Evolutionary conservation across 2,113 vertebrate genomes (phyloP).

Genomic region (Thinocorus orbignyianus): DNA sequence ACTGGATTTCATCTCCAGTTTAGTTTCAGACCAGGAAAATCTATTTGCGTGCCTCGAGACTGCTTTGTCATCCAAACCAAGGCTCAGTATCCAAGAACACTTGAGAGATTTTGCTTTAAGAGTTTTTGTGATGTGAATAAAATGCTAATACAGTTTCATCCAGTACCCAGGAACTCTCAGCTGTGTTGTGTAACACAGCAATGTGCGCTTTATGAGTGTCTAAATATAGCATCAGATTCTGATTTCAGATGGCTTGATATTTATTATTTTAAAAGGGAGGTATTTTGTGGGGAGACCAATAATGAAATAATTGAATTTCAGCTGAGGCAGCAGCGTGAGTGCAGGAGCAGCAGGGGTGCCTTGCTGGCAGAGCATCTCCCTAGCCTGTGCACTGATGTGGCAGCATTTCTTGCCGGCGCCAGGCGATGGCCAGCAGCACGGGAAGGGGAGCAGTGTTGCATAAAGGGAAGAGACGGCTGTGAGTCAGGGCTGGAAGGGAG

Average conservation of each 20-base stretch:
- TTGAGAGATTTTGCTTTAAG: neutral
- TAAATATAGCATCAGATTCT: neutral
- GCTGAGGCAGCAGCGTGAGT: fast-evolving
- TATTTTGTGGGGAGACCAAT: neutral
- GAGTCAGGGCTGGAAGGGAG: neutral
- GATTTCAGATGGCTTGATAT: neutral
- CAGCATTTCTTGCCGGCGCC: neutral
- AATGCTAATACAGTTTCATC: neutral
- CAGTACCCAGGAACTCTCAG: neutral
- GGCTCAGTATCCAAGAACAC: neutral
- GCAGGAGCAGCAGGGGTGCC: neutral
- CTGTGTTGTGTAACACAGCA: neutral
- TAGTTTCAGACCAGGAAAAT: neutral
- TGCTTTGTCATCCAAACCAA: neutral
- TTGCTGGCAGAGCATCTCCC: fast-evolving
- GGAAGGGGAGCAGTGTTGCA: neutral
- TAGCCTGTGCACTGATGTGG: neutral
- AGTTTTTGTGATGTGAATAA: neutral
- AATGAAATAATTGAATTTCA: neutral
- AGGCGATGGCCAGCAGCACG: fast-evolving
- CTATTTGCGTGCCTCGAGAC: neutral
- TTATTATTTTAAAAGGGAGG: neutral
- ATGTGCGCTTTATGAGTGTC: neutral
- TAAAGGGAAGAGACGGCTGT: neutral
- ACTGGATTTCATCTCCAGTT: neutral